These are phyloP conservation scores for Rhinopomastus cyanomelas DNA, from an alignment of 2,113 vertebrate genomes.

Conservation along the genomic window DNA sequence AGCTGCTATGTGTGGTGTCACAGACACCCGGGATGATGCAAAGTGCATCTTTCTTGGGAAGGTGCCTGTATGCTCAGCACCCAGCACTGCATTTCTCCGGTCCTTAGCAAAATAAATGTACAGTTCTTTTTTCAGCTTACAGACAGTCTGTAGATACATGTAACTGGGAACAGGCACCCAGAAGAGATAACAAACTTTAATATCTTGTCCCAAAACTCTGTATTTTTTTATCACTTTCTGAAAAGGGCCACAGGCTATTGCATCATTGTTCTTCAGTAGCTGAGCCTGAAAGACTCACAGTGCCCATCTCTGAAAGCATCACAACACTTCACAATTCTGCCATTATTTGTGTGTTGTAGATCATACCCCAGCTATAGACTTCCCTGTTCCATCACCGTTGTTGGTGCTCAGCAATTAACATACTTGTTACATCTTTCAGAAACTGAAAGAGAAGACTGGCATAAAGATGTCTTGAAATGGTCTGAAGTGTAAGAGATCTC, in stretches of 20 bases:
- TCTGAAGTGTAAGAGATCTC: not conserved
- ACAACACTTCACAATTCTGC: not conserved
- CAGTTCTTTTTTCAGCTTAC: not conserved
- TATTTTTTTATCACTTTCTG: not conserved
- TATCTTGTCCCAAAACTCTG: not conserved
- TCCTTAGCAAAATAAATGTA: not conserved
- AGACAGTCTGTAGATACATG: not conserved
- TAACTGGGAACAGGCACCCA: not conserved
- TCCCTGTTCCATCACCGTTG: not conserved
- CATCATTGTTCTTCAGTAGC: not conserved
- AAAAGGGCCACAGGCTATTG: not conserved
- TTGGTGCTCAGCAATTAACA: not conserved
- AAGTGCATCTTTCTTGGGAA: not conserved
- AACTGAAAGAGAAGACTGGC: not conserved
- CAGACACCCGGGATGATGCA: accelerated
- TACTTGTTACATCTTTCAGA: not conserved
- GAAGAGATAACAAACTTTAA: not conserved
- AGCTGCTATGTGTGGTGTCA: accelerated
- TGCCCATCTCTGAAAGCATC: too few species aligned
- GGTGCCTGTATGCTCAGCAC: not conserved
- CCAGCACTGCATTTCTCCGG: not conserved
- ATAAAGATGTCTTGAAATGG: not conserved
- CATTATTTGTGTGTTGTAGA: not conserved
- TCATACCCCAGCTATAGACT: not conserved
- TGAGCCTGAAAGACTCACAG: not conserved